phyloP scores from a whole-genome alignment of 2,888 invertebrate genomes.

The Hypolimnas misippus region DNA sequence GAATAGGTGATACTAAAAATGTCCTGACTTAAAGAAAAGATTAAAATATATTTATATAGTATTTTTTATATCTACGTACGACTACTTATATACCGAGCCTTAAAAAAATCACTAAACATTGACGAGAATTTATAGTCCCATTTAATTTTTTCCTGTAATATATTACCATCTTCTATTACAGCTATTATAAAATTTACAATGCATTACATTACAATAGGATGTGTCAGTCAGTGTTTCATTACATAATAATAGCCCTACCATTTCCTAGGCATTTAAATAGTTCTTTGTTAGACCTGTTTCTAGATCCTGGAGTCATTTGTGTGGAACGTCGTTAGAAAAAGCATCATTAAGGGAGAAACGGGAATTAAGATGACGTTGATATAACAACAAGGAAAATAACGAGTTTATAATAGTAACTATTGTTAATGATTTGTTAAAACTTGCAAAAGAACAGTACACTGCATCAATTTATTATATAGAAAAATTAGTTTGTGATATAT shows the following conservation, averaged over 20 bases:
- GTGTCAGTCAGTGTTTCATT: constrained; percentile 48
- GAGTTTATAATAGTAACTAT: neutral
- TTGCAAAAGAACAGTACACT: neutral
- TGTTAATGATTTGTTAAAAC: neutral
- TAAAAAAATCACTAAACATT: too few species aligned
- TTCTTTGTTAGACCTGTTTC: constrained; percentile 59
- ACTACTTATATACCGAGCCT: too few species aligned
- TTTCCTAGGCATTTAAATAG: constrained; percentile 52
- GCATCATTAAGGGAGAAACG: constrained; percentile 27
- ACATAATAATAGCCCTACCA: constrained; percentile 59
- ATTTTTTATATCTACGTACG: too few species aligned
- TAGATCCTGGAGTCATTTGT: constrained; percentile 24
- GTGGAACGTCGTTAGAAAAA: constrained; percentile 31
- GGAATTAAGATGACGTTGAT: constrained; percentile 15
- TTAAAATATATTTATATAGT: too few species aligned
- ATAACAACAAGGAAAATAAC: constrained; percentile 12
- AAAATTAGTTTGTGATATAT: too few species aligned
- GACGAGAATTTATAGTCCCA: too few species aligned
- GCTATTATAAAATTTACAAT: neutral
- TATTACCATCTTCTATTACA: neutral
- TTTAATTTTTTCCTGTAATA: too few species aligned
- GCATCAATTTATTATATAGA: too few species aligned
- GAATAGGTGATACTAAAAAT: too few species aligned
- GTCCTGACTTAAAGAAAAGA: too few species aligned
- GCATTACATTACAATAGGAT: constrained; percentile 45